A percentile compares a stretch with the other conserved stretches of the same genome.
These are phyloP conservation scores for Xiphophorus birchmanni DNA, from an alignment of 2,797 vertebrate species.

Conservation along the genomic window DNA sequence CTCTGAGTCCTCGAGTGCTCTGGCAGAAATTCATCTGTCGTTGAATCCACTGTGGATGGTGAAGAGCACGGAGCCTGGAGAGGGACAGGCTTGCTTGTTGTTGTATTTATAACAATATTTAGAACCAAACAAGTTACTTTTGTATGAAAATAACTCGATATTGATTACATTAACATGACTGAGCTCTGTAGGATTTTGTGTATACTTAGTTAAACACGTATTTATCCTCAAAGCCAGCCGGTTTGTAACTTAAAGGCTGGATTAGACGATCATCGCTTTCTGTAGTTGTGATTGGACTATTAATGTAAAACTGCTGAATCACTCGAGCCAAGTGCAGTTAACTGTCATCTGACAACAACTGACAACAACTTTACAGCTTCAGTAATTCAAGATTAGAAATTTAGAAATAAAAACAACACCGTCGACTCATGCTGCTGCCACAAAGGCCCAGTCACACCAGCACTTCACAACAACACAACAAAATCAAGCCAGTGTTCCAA, in stretches of 20 bases:
- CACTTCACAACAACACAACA: background rate
- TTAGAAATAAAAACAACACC: constrained; percentile 4
- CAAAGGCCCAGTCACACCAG: constrained; percentile 57
- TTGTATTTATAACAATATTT: constrained; percentile 70
- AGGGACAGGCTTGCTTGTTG: constrained; percentile 56
- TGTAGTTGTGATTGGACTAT: constrained; percentile 50
- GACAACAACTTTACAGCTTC: constrained; percentile 23
- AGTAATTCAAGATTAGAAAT: constrained; percentile 12
- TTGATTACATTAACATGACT: constrained; percentile 49
- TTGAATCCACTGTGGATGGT: constrained; percentile 49
- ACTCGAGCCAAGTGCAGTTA: constrained; percentile 13
- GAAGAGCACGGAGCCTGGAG: constrained; percentile 39
- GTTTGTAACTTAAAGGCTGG: constrained; percentile 37
- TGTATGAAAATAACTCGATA: constrained; percentile 63
- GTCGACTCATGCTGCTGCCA: constrained; percentile 34
- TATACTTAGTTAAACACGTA: constrained; percentile 58
- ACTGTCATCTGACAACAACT: constrained; percentile 4
- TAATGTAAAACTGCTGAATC: constrained; percentile 33
- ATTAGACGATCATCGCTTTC: constrained; percentile 38
- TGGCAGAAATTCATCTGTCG: constrained; percentile 46
- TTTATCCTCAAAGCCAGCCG: constrained; percentile 52
- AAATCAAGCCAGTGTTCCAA: background rate
- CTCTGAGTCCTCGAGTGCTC: constrained; percentile 58
- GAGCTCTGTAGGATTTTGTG: constrained; percentile 71
- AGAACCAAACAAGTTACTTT: constrained; percentile 69